A percentile compares a stretch with the other conserved stretches of the same genome.
Conservation (phyloP, 1,140 invertebrate genomes). For the Gryon sp. region DNA sequence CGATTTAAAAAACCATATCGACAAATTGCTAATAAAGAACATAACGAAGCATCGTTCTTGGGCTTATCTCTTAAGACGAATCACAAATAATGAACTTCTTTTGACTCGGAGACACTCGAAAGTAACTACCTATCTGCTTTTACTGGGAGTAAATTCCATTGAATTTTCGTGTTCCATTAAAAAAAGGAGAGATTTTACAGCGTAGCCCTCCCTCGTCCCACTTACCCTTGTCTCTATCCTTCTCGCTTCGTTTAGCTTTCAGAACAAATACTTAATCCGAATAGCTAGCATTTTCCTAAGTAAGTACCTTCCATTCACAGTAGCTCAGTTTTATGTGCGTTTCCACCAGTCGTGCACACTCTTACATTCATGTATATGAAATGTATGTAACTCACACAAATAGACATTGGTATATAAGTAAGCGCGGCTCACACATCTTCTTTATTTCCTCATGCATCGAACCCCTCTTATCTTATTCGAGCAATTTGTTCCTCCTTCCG, state of each 20-base stretch:
- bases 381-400: background rate
- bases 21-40: conserved; percentile 36
- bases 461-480: conserved; percentile 23
- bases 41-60: conserved; percentile 24
- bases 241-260: conserved; percentile 73
- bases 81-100: conserved; percentile 59
- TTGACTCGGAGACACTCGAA: conserved; percentile 50
- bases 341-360: conserved; percentile 13
- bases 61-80: conserved; percentile 30
- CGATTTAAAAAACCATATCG: no score
- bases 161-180: conserved; percentile 70
- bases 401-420: conserved; percentile 18
- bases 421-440: background rate
- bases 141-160: conserved; percentile 70
- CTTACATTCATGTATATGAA: background rate
- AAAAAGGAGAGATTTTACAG: conserved; percentile 69
- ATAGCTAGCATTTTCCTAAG: conserved; percentile 77
- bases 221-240: conserved; percentile 62
- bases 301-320: conserved; percentile 76
- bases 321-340: conserved; percentile 70
- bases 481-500: conserved; percentile 33
- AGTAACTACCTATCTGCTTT: conserved; percentile 66
- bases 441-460: conserved; percentile 7
- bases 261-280: conserved; percentile 79
- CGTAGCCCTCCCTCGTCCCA: conserved; percentile 48